Base-by-base conservation (phyloP, 2,113 vertebrate species). In the Saccopteryx bilineata region DNA sequence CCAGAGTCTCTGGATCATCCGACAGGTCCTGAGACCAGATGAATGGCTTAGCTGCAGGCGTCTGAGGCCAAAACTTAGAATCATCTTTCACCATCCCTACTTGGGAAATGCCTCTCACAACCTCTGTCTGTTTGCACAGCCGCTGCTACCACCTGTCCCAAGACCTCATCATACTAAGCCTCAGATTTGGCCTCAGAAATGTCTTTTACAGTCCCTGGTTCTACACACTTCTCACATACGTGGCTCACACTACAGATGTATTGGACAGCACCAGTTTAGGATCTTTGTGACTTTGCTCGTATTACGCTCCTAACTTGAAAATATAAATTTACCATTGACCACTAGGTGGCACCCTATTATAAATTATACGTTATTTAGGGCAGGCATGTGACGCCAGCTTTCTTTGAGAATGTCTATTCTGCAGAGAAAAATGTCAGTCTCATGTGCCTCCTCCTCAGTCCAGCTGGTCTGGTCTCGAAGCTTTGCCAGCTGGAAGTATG, bases 281-380 rank as follows among this genome's bases (percentile, higher is more conserved):
- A 86, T 17, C 31, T 58, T 56, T 39, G 28, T 54, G 71, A 46
- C 46, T 82, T 50, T n/a, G 54, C 56, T 94, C 75, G 5, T 61
- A 52, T 48, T 4, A 21, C 7, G 10, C 2, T 39, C 3, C 12
- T 18, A 46, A 71, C 19, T 78, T 74, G 81, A 91, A 91, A 80
- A 63, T 15, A 58, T 61, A 46, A 50, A 68, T 76, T 84, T 91
- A 68, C 28, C 12, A 39, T 60, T 92, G 84, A 79, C 94, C 98
- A 72, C 91, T 97, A 98, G 98, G 95, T 97, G 98, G 98, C 91
- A 95, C 71, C 94, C 86, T 72, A 6, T 33, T 91, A 96, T 89
- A 96, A 90, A 93, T 48, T 54, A 90, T 80, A 23, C 52, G 28
- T 33, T 39, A 11, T 31, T 14, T 6, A 50, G 23, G 5, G 1